Base-by-base conservation (phyloP, 2,797 vertebrate genomes). In the Brachyrhaphis roseni region DNA sequence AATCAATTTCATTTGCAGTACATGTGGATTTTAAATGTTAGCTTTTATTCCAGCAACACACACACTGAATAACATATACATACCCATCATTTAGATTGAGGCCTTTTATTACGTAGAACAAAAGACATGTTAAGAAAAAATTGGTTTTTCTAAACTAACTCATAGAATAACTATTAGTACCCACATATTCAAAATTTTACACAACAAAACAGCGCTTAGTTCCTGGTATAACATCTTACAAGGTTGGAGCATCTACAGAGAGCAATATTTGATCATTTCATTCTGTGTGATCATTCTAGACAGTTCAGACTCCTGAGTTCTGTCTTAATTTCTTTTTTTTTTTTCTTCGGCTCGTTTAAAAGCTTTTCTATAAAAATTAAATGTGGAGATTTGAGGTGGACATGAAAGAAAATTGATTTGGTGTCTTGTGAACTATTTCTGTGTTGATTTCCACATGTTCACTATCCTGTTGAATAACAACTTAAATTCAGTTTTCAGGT, bases 1-100 rank as follows among this genome's bases (percentile, higher is more conserved):
- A 82, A 72, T 82, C 53, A 57, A 75, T 87, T 85, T 77, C 10
- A 80, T 81, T 83, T 77, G 31, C 46, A 28, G 31, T 45, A 10
- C 6, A 5, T 72, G 47, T 66, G 15, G 39, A 76, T 77, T 73
- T 15, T 16, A 43, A 70, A 70, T 70, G 36, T 26, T 43, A 13
- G 10, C 3, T 68, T 70, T 43, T 41, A 70, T 18, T 26, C 34
- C 39, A 70, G 5, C 39, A 70, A 18, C 11, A 15, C 43, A 70
- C 4, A 43, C 23, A n/a, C 41, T 13, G 20, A 68, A 39, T 8
- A 66, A 5, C 64, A 36, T 39, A 66, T 8, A 39, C 7, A 66
- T 39, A 66, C 7, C 62, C 8, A 34, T 34, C 59, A 34, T 62
- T 62, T 31, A 62, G 4, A 62, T 62, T 62, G 15, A 16, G 59